A percentile compares a stretch with the other conserved stretches of the same genome.
Evolutionary conservation across 92 coral and sea anemone genomes (phyloP).

Genomic region (Paramuricea clavata): DNA sequence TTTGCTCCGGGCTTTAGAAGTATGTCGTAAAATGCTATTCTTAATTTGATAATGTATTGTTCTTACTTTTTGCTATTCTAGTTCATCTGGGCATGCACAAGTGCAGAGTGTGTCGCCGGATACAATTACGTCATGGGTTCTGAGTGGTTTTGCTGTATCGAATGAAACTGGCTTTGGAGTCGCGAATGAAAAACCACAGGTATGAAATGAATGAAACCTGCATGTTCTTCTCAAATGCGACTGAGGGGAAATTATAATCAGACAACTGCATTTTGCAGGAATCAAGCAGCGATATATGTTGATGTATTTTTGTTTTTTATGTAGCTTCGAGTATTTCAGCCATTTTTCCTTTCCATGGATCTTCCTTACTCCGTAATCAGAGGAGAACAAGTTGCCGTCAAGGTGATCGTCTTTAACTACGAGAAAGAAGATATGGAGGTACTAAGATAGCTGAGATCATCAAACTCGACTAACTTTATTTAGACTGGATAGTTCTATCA

Average conservation of each 20-base stretch:
- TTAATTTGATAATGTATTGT: neutral
- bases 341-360: slow-evolving; percentile 91
- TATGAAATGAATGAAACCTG: slow-evolving; percentile 7
- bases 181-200: slow-evolving; percentile 82
- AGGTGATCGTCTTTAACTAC: slow-evolving; percentile 88
- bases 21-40: neutral
- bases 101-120: slow-evolving; percentile 85
- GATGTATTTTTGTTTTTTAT: slow-evolving; percentile 3
- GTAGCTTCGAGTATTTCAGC: slow-evolving; percentile 91
- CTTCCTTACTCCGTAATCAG: slow-evolving; percentile 95
- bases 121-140: slow-evolving; percentile 97
- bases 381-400: slow-evolving; percentile 93
- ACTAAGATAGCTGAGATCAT: neutral
- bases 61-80: slow-evolving; percentile 32
- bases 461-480: too few species aligned
- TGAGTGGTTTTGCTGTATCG: slow-evolving; percentile 95
- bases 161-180: slow-evolving; percentile 89
- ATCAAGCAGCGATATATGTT: too few species aligned
- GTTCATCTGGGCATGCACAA: slow-evolving; percentile 80
- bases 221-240: too few species aligned
- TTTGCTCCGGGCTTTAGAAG: too few species aligned
- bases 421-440: slow-evolving; percentile 78
- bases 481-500: neutral
- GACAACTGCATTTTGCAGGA: neutral
- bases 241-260: too few species aligned